Evolutionary conservation across 2,888 invertebrate species (phyloP), one percentile per base, ranked within the genome.

Genomic region (Bruchidius siliquastri): DNA sequence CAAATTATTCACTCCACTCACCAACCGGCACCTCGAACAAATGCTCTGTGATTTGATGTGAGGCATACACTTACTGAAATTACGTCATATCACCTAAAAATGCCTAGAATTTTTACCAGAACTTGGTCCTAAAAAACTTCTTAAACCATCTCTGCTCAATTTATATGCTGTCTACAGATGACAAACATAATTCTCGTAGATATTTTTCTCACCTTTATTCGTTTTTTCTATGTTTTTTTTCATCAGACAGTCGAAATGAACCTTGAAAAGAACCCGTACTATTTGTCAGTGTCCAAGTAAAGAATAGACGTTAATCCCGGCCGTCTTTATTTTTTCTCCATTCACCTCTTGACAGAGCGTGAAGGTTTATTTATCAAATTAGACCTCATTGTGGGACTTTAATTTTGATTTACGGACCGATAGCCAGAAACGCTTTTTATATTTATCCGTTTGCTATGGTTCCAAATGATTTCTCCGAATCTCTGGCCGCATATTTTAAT

Each of bases 341-440:
- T 49, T 49, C 18, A 13, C 49, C 18, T 49, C 49, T 49, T 49
- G 73, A 26, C 73, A 69, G 73, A 32, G 26, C 69, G 71, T 73
- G 71, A 71, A 32, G 71, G 68, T 71, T 68, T 73, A 69, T 71
- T 73, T 71, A 73, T 71, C 49, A 71, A 73, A 73, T 73, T 73
- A 71, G 71, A 49, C 68, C 71, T 68, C 73, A 73, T 73, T 73
- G 73, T 73, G 68, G 26, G 70, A 71, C 68, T 71, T 26, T 73
- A 71, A 71, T 71, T 73, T 71, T 26, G 72, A 72, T 72, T 72
- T 69, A 66, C 49, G 49, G 49, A 49, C 49, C 10, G 49, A 49
- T 49, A 49, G 49, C 18, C 49, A 49, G 49, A 49, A 13, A 13
- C 1, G 49, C 18, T 49, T 49, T 49, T 49, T 49, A 49, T 49